Evolutionary conservation across 2,888 invertebrate genomes (phyloP).

Genomic region (Agonopterix alstromeriana): DNA sequence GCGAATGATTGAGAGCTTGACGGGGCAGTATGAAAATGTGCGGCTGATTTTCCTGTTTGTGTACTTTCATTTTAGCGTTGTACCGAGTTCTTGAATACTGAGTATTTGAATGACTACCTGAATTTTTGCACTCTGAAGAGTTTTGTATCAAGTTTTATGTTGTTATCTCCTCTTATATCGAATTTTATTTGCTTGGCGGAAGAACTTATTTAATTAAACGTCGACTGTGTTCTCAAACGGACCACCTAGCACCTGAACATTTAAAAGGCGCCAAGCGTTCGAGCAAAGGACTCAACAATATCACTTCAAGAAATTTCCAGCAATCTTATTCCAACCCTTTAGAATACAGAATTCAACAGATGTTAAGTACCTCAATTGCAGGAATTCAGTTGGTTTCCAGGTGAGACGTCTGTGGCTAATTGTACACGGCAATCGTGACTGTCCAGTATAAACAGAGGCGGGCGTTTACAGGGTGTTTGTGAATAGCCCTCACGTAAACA

Average conservation of each 20-base stretch:
- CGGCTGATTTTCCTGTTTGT: constrained; percentile 34
- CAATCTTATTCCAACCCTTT: constrained; percentile 1
- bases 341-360: constrained; percentile 1
- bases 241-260: constrained; percentile 1
- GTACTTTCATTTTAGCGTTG: constrained; percentile 10
- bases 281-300: constrained; percentile 11
- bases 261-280: constrained; percentile 35
- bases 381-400: constrained; percentile 32
- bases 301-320: not conserved
- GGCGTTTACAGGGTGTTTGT: constrained; percentile 64
- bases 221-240: too few species aligned
- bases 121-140: not conserved
- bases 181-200: too few species aligned
- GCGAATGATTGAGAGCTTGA: constrained; percentile 60
- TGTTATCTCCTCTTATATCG: too few species aligned
- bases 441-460: constrained; percentile 60
- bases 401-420: constrained; percentile 62
- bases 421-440: constrained; percentile 59
- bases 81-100: constrained; percentile 2
- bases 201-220: too few species aligned
- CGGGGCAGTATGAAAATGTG: constrained; percentile 51
- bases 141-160: too few species aligned
- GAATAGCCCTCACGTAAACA: constrained; percentile 69
- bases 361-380: not conserved
- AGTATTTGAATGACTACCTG: not conserved